These are phyloP conservation scores for Sus cebifrons DNA, from an alignment of 2,797 vertebrate genomes.

Conservation along the genomic window DNA sequence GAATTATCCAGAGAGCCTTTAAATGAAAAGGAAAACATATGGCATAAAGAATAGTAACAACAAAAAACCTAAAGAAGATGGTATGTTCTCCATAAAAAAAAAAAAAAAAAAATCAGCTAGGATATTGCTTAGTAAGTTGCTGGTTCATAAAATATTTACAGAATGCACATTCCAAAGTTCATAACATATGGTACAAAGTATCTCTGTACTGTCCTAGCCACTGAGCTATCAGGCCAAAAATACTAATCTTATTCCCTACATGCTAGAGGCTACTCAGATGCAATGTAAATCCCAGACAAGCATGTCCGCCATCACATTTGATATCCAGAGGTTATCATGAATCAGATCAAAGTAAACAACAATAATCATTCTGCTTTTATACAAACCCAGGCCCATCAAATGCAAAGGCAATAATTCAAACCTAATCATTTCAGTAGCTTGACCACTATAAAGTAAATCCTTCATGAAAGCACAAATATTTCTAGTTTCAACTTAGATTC, in stretches of 20 bases:
- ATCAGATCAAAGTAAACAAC: neutral
- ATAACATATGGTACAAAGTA: neutral
- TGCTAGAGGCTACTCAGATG: neutral
- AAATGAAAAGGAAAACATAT: constrained; percentile 51
- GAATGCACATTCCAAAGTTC: neutral
- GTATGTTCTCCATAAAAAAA: neutral
- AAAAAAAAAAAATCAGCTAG: neutral
- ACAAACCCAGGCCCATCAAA: neutral
- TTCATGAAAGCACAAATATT: neutral
- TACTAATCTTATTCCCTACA: neutral
- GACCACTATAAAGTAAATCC: neutral
- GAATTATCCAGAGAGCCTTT: constrained; percentile 36
- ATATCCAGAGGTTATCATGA: neutral
- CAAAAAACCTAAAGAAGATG: neutral
- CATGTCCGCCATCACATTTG: fast-evolving
- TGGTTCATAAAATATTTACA: constrained; percentile 50
- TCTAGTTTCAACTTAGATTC: neutral
- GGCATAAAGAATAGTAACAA: neutral
- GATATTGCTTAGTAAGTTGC: neutral
- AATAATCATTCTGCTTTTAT: constrained; percentile 35
- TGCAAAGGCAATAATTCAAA: neutral
- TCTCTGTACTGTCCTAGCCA: neutral
- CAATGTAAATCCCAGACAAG: neutral
- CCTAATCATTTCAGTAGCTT: neutral
- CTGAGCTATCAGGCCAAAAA: neutral